Evolutionary conservation across 1,140 invertebrate genomes (phyloP).

Genomic region (Alviniconcha marisindica): DNA sequence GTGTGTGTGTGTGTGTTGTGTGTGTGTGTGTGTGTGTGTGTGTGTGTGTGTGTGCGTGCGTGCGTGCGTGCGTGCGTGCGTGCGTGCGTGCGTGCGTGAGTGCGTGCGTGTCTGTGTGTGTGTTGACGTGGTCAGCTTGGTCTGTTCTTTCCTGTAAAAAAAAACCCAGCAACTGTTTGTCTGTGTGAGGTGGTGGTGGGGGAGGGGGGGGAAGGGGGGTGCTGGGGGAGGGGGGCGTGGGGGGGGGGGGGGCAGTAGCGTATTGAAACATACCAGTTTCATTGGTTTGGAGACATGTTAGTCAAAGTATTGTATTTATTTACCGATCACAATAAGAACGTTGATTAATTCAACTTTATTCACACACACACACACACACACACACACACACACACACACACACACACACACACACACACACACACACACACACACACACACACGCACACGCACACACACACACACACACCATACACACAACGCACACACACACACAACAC

Average conservation of each 20-base stretch:
- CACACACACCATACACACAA: neutral
- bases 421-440: neutral
- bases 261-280: neutral
- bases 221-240: neutral
- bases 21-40: neutral
- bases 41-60: neutral
- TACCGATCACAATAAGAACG: neutral
- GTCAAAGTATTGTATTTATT: neutral
- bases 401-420: neutral
- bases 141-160: too few relatives aligned
- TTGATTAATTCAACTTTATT: neutral
- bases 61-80: neutral
- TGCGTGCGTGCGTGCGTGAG: neutral
- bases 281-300: neutral
- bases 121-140: neutral
- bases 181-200: neutral
- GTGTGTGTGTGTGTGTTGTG: neutral
- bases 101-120: neutral
- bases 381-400: conserved; percentile 17
- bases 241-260: too few relatives aligned
- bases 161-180: neutral
- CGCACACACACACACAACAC: neutral
- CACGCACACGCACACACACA: neutral
- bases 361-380: neutral
- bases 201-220: neutral